Conservation (phyloP, 2,888 invertebrate species). For the Zaprionus obscuricornis region DNA sequence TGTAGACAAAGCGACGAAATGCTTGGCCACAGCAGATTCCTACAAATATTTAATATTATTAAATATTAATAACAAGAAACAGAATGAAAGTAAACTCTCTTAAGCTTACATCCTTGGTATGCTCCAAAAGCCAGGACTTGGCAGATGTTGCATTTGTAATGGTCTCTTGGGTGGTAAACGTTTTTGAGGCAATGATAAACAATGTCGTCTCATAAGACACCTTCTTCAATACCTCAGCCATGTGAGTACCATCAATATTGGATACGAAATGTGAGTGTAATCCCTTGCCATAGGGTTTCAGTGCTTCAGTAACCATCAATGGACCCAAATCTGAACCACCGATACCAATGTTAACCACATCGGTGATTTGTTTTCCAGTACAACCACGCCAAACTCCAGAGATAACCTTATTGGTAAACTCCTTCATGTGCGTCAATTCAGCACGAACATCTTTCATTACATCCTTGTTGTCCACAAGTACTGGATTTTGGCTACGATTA, state of each 20-base stretch:
- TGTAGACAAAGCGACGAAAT: slow-evolving; percentile 99
- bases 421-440: slow-evolving; percentile 97
- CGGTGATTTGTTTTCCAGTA: slow-evolving; percentile 96
- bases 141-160: slow-evolving; percentile 99
- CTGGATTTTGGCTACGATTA: slow-evolving; percentile 88
- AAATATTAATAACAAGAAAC: neutral
- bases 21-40: slow-evolving; percentile 94
- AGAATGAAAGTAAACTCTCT: no score
- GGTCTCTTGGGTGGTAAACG: slow-evolving; percentile 99
- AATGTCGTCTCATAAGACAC: slow-evolving; percentile 96
- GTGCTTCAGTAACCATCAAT: slow-evolving; percentile 98
- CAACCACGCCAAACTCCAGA: slow-evolving; percentile 90
- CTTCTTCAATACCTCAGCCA: slow-evolving; percentile 95
- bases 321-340: slow-evolving; percentile 99
- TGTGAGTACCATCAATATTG: slow-evolving; percentile 99
- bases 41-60: slow-evolving; percentile 80
- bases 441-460: slow-evolving; percentile 96
- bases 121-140: slow-evolving; percentile 96
- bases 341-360: slow-evolving; percentile 99
- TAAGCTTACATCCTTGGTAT: slow-evolving; percentile 94
- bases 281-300: slow-evolving; percentile 95
- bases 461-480: slow-evolving; percentile 93
- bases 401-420: slow-evolving; percentile 92
- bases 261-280: slow-evolving; percentile 97
- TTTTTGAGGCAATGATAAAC: slow-evolving; percentile 99